Evolutionary conservation across 2,888 invertebrate genomes (phyloP), one percentile per base, ranked within the genome.

Genomic region (Sabatieria punctata): DNA sequence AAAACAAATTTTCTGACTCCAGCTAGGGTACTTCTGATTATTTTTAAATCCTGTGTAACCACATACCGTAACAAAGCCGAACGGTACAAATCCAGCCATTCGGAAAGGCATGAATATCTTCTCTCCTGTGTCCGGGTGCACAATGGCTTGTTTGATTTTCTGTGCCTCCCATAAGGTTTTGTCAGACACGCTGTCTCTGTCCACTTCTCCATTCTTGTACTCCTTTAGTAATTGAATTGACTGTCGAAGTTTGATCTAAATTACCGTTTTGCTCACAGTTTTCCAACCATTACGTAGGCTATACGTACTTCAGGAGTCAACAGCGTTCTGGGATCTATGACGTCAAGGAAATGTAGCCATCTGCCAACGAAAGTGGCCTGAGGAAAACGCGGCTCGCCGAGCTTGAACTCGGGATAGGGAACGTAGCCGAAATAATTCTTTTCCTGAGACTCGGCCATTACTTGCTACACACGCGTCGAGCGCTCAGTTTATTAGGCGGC

Each of bases 81-180:
- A 71, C 3, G 71, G 70, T 8, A 71, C 70, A 59, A 64, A 71
- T 15, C 71, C 71, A 51, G 69, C 68, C 72, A 73, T 73, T 50
- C 72, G 56, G 52, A 72, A 72, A 11, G 72, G 71, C 62, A 69
- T 68, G 36, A 69, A 62, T 2, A 72, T 63, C 52, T 70, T 70
- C 49, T 73, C 65, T 2, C 71, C 68, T 1, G 68, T 70, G 50
- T 69, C 69, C 38, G 69, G 68, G 54, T 70, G 69, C 30, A 69
- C 61, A 26, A 66, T 68, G 8, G 69, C 65, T 15, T 30, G 30
- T 56, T 68, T 70, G 21, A 70, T 58, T 51, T 71, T 72, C 57
- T 70, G 71, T 4, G 72, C 71, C 50, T 67, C 57, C 72, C 72
- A 72, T 47, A 72, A 54, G 39, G 69, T 56, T 48, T 59, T 52